phyloP scores from a whole-genome alignment of 2,113 vertebrate species.

The Parus major region DNA sequence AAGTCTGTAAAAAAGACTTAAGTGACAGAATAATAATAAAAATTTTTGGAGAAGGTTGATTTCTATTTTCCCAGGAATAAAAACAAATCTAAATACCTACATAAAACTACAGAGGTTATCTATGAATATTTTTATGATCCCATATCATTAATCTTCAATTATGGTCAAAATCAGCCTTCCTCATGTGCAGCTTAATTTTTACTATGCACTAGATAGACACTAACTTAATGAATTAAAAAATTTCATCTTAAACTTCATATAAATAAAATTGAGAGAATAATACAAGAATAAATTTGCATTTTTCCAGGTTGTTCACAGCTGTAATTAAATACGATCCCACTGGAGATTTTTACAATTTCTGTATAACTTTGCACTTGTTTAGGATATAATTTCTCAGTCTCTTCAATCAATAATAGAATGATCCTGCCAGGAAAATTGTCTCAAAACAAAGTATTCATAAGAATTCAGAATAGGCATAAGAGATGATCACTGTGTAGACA shows the following conservation, averaged over 20 bases:
- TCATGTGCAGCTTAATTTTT: neutral
- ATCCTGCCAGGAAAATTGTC: neutral
- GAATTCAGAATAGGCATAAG: neutral
- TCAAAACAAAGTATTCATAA: neutral
- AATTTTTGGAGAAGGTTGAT: neutral
- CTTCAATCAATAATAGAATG: neutral
- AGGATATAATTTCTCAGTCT: neutral
- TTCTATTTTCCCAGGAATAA: neutral
- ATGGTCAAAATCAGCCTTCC: neutral
- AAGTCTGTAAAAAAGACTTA: constrained; percentile 16
- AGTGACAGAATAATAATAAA: constrained; percentile 20
- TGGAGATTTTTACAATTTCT: neutral
- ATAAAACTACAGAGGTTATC: neutral
- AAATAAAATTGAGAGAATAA: neutral
- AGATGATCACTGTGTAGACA: neutral
- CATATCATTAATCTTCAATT: neutral
- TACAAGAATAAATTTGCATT: neutral
- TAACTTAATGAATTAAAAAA: neutral
- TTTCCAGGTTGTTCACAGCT: neutral
- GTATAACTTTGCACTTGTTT: neutral
- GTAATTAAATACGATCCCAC: neutral
- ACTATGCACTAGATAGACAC: neutral
- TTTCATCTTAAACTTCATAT: neutral
- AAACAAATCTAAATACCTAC: neutral
- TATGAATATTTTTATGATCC: neutral